Evolutionary conservation across 1,140 invertebrate genomes (phyloP).

Genomic region (Xylocopa sonorina): DNA sequence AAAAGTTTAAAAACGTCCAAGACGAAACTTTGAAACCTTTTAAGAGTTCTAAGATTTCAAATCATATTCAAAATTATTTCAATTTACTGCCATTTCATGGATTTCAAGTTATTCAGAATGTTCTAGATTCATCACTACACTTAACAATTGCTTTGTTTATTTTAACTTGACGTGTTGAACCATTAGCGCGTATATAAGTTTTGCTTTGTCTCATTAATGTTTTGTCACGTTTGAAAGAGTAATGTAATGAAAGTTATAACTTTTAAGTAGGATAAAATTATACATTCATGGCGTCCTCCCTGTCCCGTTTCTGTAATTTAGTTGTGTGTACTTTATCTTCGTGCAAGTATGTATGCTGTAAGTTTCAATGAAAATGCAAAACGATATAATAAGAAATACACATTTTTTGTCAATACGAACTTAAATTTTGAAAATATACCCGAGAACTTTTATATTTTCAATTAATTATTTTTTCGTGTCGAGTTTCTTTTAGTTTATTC

Average conservation of each 20-base stretch:
- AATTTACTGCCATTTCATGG: too few species aligned
- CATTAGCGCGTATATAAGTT: too few species aligned
- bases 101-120: too few species aligned
- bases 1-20: too few species aligned
- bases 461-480: background rate
- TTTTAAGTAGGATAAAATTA: background rate
- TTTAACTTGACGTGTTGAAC: too few species aligned
- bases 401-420: background rate
- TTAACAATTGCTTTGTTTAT: too few species aligned
- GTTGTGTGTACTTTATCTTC: conserved; percentile 4
- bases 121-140: too few species aligned
- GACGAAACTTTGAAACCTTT: too few species aligned
- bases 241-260: background rate
- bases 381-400: conserved; percentile 15
- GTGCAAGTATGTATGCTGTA: background rate
- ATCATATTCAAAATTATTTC: too few species aligned
- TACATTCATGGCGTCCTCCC: background rate
- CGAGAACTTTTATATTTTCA: background rate
- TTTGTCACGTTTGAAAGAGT: background rate
- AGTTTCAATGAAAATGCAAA: background rate
- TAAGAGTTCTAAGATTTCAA: too few species aligned
- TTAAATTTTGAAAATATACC: background rate
- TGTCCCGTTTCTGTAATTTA: background rate
- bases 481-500: background rate
- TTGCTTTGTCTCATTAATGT: background rate